Evolutionary conservation across 2,113 vertebrate genomes (phyloP).

Genomic region (Mola mola): DNA sequence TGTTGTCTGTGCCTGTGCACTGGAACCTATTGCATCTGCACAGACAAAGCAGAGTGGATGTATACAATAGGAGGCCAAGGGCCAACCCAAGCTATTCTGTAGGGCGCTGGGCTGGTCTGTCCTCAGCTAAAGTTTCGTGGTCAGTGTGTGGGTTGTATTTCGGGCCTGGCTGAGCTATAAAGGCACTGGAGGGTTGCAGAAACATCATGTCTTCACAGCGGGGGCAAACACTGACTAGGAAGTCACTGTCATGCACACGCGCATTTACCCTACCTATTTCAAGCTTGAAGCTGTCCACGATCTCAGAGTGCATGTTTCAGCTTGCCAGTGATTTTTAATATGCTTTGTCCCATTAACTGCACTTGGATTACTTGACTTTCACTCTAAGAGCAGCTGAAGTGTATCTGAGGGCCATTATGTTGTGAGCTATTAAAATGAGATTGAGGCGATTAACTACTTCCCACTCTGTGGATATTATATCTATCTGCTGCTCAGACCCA

Average conservation of each 20-base stretch:
- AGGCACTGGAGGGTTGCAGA: conserved; percentile 55
- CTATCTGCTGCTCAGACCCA: conserved; percentile 8
- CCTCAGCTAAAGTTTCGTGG: conserved; percentile 50
- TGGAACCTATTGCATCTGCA: conserved; percentile 75
- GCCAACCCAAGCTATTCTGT: conserved; percentile 52
- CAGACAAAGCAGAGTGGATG: conserved; percentile 76
- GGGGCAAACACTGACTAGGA: conserved; percentile 43
- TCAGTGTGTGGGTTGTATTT: conserved; percentile 57
- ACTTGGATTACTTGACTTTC: conserved; percentile 3
- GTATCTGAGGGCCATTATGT: background rate
- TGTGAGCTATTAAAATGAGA: background rate
- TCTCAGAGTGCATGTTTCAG: background rate
- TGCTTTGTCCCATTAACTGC: background rate
- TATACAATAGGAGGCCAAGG: conserved; percentile 76
- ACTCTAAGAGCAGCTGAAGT: background rate
- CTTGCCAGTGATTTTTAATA: background rate
- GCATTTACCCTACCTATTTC: conserved; percentile 46
- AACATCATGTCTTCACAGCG: conserved; percentile 62
- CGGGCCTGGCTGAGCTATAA: conserved; percentile 51
- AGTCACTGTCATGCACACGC: conserved; percentile 44
- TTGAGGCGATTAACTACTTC: conserved; percentile 17
- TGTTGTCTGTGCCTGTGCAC: conserved; percentile 72
- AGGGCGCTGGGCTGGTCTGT: conserved; percentile 44
- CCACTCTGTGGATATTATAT: conserved; percentile 24
- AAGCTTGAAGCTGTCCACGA: conserved; percentile 20